Base-by-base conservation (phyloP, 2,888 invertebrate genomes). In the Himalopsyche kuldschensis region DNA sequence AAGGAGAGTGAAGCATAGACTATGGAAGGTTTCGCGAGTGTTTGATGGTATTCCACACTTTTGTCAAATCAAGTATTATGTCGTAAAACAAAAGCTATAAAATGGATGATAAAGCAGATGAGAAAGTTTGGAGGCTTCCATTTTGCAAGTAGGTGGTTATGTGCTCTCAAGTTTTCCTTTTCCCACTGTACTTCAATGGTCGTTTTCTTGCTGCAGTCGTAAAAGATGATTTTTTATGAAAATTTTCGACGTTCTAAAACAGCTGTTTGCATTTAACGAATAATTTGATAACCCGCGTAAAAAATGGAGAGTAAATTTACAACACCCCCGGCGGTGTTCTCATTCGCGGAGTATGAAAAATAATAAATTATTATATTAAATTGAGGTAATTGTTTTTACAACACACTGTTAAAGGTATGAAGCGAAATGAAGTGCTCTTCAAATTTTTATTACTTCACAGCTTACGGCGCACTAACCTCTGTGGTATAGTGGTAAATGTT, bases 1-100 rank as follows among this genome's bases (percentile, higher is more conserved):
- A 69, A 69, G 69, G 30, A 55, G 69, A 10, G 27, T 27, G 69
- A 27, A 69, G 15, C 69, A 69, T 69, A 69, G 20, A 69, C 69
- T 69, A 27, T 69, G 30, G 69, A 69, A 10, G 41, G 69, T 27
- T 69, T 30, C 69, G 69, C 69, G 27, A 69, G 69, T 69, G 69
- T 69, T 69, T 69, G 69, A 69, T 78, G 81, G 81, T 81, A 47
- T 81, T 81, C 63, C 78, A 78, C 81, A 81, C 81, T 81, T 77
- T 81, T 81, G 77, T 81, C 81, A 81, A 81, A 81, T 63, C 77
- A 35, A 35, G 69, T 69, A 17, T 69, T 32, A 81, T 81, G 63
- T 48, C 81, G 76, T 81, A 81, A 81, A 81, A 76, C 32, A 81
- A 77, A 77, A 81, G 77, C 63, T 63, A 81, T 81, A 81, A 81